Base-by-base conservation (phyloP, 2,888 invertebrate species). In the Eilema depressum region DNA sequence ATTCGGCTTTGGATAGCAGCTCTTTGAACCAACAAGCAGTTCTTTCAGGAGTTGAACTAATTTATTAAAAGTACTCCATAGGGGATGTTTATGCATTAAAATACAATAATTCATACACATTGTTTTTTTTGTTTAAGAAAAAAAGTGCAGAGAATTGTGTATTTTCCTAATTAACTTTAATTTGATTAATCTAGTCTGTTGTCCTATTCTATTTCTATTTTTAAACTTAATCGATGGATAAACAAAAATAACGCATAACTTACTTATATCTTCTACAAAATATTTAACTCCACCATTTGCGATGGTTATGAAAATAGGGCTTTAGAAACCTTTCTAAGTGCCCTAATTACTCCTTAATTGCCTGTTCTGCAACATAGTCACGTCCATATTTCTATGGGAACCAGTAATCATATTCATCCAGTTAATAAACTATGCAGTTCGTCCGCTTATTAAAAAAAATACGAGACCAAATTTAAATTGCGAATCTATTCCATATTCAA, bases 401-500 rank as follows among this genome's bases (percentile, higher is more conserved):
- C 10, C n/a, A n/a, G n/a, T 41, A 17, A 41, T 41, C 17, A 41
- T 41, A 10, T n/a, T 53, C n/a, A n/a, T 53, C 3, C 53, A 20
- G n/a, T 53, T 20, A 37, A 37, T 11, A 20, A 20, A 47, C 8
- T 47, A 47, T 5, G n/a, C 17, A 20, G 47, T 1, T 47, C 20
- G 17, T 47, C 47, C 7, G 7, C 20, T 47, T 47, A 20, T 41
- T 4, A 14, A 56, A 80, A 70, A 67, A 73, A 74, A 70, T 72
- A 81, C 64, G 73, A 74, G 73, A 76, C 76, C 73, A 53, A 20
- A 74, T 74, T 81, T 75, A 78, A 77, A 76, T 78, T 83, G 53
- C 63, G 69, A 77, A 75, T 68, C 69, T 77, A 78, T 87, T 87
- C 83, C 72, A 84, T 85, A 86, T 88, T 89, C 89, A 91, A 91